phyloP scores from a whole-genome alignment of 2,888 invertebrate species.

The Chymomyza caudatula region DNA sequence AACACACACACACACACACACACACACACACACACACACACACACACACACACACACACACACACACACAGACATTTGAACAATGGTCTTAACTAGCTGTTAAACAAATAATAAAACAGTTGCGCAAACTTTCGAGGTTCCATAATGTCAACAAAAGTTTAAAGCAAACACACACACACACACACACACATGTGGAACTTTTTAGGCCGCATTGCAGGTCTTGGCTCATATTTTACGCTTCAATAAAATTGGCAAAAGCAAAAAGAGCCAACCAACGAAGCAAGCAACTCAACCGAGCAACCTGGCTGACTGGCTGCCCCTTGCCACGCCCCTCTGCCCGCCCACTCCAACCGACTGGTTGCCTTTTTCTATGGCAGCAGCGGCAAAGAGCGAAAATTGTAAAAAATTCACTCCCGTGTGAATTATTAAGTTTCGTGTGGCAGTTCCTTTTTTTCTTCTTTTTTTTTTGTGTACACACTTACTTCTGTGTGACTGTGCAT shows the following conservation, averaged over 20 bases:
- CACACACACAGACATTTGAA: conserved; percentile 51
- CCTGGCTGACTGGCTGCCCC: neutral
- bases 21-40: conserved; percentile 4
- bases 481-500: neutral
- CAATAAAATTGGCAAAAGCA: conserved; percentile 59
- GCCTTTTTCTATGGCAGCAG: conserved; percentile 23
- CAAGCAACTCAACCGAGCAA: conserved; percentile 38
- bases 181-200: conserved; percentile 12
- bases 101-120: conserved; percentile 65
- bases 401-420: conserved; percentile 70
- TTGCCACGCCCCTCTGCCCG: neutral
- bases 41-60: conserved; percentile 5
- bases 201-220: conserved; percentile 34
- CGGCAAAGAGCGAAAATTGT: conserved; percentile 56
- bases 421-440: conserved; percentile 67
- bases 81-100: conserved; percentile 68
- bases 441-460: conserved; percentile 35
- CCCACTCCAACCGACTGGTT: neutral
- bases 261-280: conserved; percentile 8
- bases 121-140: conserved; percentile 67
- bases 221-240: conserved; percentile 66
- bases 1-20: conserved; percentile 20
- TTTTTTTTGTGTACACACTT: conserved; percentile 25
- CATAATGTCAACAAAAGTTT: conserved; percentile 66
- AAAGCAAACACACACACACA: conserved; percentile 31